phyloP scores from a whole-genome alignment of 2,888 invertebrate species.

The Parnassius smintheus region DNA sequence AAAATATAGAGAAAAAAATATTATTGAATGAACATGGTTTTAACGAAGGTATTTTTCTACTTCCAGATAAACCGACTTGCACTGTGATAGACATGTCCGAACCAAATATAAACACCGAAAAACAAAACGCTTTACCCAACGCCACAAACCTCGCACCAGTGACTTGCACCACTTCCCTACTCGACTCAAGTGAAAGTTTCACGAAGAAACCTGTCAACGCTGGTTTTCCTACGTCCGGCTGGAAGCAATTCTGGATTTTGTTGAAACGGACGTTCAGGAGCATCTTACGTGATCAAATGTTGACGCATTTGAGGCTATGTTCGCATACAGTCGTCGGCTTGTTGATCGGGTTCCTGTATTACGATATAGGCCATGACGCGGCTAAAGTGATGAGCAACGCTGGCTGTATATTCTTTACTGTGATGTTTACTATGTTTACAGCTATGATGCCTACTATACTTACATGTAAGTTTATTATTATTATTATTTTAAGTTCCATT shows the following conservation, averaged over 20 bases:
- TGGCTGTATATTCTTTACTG: conserved; percentile 97
- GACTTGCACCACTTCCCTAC: conserved; percentile 86
- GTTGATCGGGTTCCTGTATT: conserved; percentile 95
- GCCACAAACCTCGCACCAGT: conserved; percentile 71
- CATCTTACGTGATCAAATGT: conserved; percentile 91
- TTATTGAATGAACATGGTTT: too few relatives aligned
- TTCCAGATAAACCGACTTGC: conserved; percentile 77
- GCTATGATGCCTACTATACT: conserved; percentile 99
- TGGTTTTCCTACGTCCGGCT: conserved; percentile 90
- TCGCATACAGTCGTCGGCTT: conserved; percentile 94
- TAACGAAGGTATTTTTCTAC: too few relatives aligned
- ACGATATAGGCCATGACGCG: conserved; percentile 95
- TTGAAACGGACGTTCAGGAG: conserved; percentile 91
- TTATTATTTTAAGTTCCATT: too few relatives aligned
- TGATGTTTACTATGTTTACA: conserved; percentile 98
- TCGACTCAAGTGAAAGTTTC: conserved; percentile 88
- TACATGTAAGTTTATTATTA: conserved; percentile 89
- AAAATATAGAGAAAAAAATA: too few relatives aligned
- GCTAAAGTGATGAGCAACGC: conserved; percentile 97
- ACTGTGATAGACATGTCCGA: conserved; percentile 79
- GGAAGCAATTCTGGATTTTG: conserved; percentile 93
- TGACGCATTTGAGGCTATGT: conserved; percentile 93
- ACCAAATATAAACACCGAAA: conserved; percentile 58
- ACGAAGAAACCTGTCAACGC: conserved; percentile 83
- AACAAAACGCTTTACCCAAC: conserved; percentile 58